Base-by-base conservation (phyloP, 2,113 vertebrate genomes). In the Vulpes lagopus region DNA sequence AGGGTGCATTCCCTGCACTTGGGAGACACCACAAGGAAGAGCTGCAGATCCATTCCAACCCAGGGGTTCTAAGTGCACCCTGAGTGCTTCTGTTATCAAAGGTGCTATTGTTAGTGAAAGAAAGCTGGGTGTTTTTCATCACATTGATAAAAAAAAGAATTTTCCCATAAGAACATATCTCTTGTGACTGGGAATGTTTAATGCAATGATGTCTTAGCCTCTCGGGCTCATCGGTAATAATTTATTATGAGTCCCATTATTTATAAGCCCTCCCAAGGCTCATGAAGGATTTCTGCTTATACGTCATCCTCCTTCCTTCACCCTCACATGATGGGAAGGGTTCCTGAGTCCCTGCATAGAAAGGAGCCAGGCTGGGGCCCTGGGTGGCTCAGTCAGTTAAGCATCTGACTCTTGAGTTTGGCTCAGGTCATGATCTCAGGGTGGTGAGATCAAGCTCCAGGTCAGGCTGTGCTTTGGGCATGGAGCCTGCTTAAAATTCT, bases 241-340 rank as follows among this genome's bases (percentile, higher is more conserved):
- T 11, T 53, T 32, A 25, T 10, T 51, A 25, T 12, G 65, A 76
- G 20, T 17, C 8, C 17, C 38, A 1, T 23, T 27, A 35, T 3
- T 64, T 53, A 32, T 22, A 43, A 53, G 60, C 4, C 10, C 32
- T 81, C 5, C 7, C 23, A 8, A 19, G 49, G 32, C 30, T 35
- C 49, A 38, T 3, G n/a, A 4, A 83, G 27, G 62, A 3, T 38
- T 62, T 71, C 15, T 17, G 10, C 22, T 59, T 67, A 91, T 20
- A 55, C 8, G 16, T 79, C 81, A 23, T 25, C 22, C 20, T 89
- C 25, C 32, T 55, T 74, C 19, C 43, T 74, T 27, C 17, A 6
- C 0, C 7, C 9, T 14, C 35, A 11, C 1, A 0, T 1, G 16
- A 27, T 4, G 5, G 30, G 20, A 38, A 91, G 25, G 2, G 20